A percentile compares a stretch with the other conserved stretches of the same genome.
Conservation (phyloP, 1,140 invertebrate species). For the Drosophila burlai region DNA sequence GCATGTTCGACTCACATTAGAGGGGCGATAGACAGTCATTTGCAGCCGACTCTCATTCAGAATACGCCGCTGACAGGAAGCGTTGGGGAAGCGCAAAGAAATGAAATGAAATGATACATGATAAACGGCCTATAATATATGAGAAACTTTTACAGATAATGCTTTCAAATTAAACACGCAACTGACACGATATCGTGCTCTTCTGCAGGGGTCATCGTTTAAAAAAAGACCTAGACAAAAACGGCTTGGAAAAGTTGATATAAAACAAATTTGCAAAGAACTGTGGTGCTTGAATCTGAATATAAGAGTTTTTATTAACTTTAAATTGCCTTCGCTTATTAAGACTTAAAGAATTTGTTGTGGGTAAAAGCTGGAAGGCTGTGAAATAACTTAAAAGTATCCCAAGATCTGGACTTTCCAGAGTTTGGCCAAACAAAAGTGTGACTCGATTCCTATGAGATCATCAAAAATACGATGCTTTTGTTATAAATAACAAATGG, state of each 20-base stretch:
- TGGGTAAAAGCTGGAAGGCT: background rate
- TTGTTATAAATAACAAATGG: conserved; percentile 40
- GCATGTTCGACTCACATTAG: conserved; percentile 76
- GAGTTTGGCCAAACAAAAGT: conserved; percentile 2
- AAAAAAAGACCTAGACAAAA: conserved; percentile 8
- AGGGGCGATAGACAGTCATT: conserved; percentile 37
- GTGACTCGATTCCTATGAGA: conserved; percentile 51
- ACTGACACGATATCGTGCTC: conserved; percentile 28
- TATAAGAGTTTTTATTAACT: background rate
- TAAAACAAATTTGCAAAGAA: background rate
- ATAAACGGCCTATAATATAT: conserved; percentile 46
- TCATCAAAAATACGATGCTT: conserved; percentile 44
- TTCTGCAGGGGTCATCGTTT: conserved; percentile 27
- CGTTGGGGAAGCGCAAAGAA: conserved; percentile 33
- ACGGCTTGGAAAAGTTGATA: conserved; percentile 4
- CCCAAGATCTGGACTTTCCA: conserved; percentile 9
- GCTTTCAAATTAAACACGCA: conserved; percentile 49
- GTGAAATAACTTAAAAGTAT: conserved; percentile 17
- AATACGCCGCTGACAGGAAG: conserved; percentile 58
- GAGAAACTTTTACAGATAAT: conserved; percentile 58
- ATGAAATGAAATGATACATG: conserved; percentile 66
- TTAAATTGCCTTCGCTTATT: background rate
- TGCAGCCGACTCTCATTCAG: conserved; percentile 16
- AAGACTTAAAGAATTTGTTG: conserved; percentile 1
- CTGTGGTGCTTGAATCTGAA: background rate